Evolutionary conservation across 64 coral and sea anemone species (phyloP), one percentile per base, ranked within the genome.

Genomic region (Astreopora myriophthalma): DNA sequence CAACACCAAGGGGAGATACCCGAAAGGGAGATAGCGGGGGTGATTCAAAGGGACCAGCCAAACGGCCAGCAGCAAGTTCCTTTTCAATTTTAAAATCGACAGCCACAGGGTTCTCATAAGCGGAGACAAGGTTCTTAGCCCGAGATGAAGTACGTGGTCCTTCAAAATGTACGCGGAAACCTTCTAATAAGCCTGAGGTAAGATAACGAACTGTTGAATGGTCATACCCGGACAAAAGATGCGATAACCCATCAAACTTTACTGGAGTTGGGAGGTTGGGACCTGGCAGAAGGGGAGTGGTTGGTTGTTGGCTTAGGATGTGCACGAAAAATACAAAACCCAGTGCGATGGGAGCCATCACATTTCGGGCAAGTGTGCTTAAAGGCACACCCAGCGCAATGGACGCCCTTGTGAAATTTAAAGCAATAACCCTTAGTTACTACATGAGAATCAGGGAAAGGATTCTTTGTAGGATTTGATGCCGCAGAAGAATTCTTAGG

Each of bases 351-450:
- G 46, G 26, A 0, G 22, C 49, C 25, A 0, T 29, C 26, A 60
- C 79, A 83, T 19, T 73, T 87, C 16, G 48, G 70, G 22, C 85
- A 87, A 5, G 85, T 19, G 29, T 87, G 85, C 49, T 87, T 87
- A 55, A 73, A 73, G 68, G 32, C 11, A 73, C 69, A 87, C 27
- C 65, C 85, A 16, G 27, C 9, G n/a, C 85, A 87, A 27, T 49
- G n/a, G 6, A 10, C 10, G 2, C 44, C 68, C 85, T 58, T 71
- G 36, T 87, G 85, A 46, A 72, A 74, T 27, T 87, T 87, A 87
- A 46, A 87, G 42, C 37, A 87, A 33, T 48, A 71, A 35, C 66
- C 68, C 5, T 1, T 73, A 17, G 85, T 68, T 0, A 73, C 42
- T 0, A 10, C 20, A 0, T 1, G 6, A 14, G 0, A 57, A 29